Base-by-base conservation (phyloP, 2,113 vertebrate genomes). In the Meleagris gallopavo region DNA sequence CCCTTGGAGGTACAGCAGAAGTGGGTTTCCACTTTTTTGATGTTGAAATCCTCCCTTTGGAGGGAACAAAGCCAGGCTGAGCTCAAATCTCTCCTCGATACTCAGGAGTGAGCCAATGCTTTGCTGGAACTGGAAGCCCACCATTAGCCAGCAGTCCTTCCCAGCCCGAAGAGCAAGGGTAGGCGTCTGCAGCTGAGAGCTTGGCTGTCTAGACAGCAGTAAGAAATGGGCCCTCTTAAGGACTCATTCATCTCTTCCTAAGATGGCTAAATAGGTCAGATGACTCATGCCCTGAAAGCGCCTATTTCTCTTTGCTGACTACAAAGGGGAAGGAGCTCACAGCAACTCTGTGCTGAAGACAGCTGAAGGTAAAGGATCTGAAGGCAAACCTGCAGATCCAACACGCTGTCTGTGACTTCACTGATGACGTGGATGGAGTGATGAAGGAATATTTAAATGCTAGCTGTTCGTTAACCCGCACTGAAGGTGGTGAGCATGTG, bases 251-350 rank as follows among this genome's bases (percentile, higher is more conserved):
- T 95, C 92, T 90, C 95, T 67, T 65, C 90, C 92, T 18, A 71
- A 78, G 90, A 74, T 96, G 96, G 83, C 76, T 93, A 95, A 96
- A 95, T 96, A 88, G 94, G 95, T 93, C 96, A 83, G 94, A 94
- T 94, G 95, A 96, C 50, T 96, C 94, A 96, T 38, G 95, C 80
- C 95, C 90, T 81, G 60, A 17, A 88, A 95, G 85, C 21, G 91
- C 93, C 66, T 65, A 7, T 89, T 87, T 34, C 96, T 93, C 95
- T 4, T 61, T 18, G 3, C 74, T 62, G 92, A 54, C 90, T 89
- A 9, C 82, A 29, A 24, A 66, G 32, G 61, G 66, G 74, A 95
- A 83, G 93, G 64, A 71, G 90, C 80, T 86, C 66, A 38, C 3
- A 11, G 24, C 38, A 57, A 45, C 76, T 74, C 54, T 3, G 5